Conservation (phyloP, 53 echinoderm and acorn worm genomes). For the Patiria pectinifera region DNA sequence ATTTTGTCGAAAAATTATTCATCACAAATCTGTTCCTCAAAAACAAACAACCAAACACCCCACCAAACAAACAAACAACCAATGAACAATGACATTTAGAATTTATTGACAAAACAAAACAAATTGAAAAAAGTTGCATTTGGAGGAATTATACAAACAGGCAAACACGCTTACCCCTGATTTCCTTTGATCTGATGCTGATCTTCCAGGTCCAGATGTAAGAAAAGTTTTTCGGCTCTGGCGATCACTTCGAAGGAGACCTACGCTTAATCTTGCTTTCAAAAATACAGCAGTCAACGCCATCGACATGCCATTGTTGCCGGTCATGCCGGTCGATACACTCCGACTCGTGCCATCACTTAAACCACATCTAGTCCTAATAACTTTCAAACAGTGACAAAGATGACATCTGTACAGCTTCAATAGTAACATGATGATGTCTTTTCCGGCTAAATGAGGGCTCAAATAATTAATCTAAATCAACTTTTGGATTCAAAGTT, state of each 20-base stretch:
- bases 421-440: constrained; percentile 1
- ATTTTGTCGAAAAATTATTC: no score
- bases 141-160: neutral
- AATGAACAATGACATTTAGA: no score
- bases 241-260: neutral
- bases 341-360: neutral
- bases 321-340: neutral
- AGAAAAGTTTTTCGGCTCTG: neutral
- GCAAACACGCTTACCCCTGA: neutral
- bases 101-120: no score
- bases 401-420: neutral
- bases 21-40: no score
- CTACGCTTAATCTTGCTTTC: neutral
- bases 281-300: neutral
- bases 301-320: neutral
- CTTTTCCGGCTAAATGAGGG: neutral
- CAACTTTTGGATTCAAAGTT: no score
- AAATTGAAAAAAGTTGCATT: neutral
- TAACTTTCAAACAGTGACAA: neutral
- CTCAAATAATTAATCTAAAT: no score
- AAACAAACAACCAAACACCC: neutral
- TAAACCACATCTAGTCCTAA: neutral
- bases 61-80: no score
- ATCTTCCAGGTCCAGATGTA: constrained; percentile 23
- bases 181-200: neutral